Evolutionary conservation across 2,113 vertebrate species (phyloP), one percentile per base, ranked within the genome.

Genomic region (Propithecus coquereli): DNA sequence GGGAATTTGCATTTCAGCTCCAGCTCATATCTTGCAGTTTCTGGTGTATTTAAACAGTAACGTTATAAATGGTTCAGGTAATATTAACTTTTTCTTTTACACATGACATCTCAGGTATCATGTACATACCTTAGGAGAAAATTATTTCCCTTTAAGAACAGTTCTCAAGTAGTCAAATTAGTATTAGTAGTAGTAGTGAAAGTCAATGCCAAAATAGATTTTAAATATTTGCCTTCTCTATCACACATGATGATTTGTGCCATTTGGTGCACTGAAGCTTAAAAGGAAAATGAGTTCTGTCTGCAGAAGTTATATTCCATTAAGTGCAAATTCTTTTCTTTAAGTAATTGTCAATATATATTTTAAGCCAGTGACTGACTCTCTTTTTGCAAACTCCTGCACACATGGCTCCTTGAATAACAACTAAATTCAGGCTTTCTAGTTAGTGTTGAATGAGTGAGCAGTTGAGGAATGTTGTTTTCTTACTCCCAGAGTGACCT

Each of bases 81-180:
- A 59, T 50, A 79, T 47, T 92, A 80, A 63, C 11, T 45, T 89
- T 92, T 79, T 57, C 9, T 81, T 91, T 84, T 37, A 66, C 3
- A 50, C 17, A 17, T 88, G 5, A 86, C 63, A 87, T 93, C 77
- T 94, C 14, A 63, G 88, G 18, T 87, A 57, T 45, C 40, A 87
- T 74, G 16, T 50, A 37, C 68, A 37, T 68, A 20, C 9, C 68
- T 84, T 86, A 71, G 14, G 1, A 85, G 61, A 71, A 89, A 73
- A 87, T 59, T 30, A 65, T 91, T 95, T 96, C 12, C 16, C 66
- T 94, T 94, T 87, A 79, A 74, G 82, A 94, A 86, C 6, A 89
- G 20, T 30, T 70, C 34, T 90, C 30, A 89, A 73, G 22, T 17
- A 66, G 32, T 43, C 54, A 22, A 57, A 22, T 17, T 22, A 57